Percentiles rank a stretch among this genome's conserved stretches.
Conservation (phyloP, 2,113 vertebrate species). For the Xyrauchen texanus region DNA sequence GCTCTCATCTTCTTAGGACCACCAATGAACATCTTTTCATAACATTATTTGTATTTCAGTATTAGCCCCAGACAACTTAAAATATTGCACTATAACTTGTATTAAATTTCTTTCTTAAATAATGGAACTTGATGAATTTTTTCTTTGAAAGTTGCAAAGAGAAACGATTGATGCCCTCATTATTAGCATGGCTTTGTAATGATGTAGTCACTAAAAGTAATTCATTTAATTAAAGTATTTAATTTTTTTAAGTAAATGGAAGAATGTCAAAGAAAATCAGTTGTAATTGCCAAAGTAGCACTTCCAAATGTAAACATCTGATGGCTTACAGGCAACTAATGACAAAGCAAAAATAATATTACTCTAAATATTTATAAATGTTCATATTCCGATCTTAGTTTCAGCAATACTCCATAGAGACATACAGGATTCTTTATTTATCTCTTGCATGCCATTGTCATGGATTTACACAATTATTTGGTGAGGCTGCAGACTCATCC, state of each 20-base stretch:
- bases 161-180: too few relatives aligned
- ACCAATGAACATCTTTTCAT: background rate
- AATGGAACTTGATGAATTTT: too few relatives aligned
- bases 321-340: background rate
- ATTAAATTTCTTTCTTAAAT: background rate
- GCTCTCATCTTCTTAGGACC: background rate
- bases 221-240: background rate
- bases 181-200: background rate
- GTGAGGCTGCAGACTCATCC: background rate
- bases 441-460: conserved; percentile 2
- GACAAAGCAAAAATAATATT: too few relatives aligned
- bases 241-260: too few relatives aligned
- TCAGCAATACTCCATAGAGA: background rate
- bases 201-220: background rate
- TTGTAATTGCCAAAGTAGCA: background rate
- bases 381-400: background rate
- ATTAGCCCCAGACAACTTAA: background rate
- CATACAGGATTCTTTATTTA: background rate
- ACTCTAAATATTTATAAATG: background rate
- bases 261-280: too few relatives aligned
- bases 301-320: background rate
- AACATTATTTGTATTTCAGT: background rate
- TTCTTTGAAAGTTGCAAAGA: background rate
- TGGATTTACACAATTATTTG: background rate
- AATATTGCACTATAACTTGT: background rate